Evolutionary conservation across 2,113 vertebrate genomes (phyloP).

Genomic region (Melanerpes aurifrons): DNA sequence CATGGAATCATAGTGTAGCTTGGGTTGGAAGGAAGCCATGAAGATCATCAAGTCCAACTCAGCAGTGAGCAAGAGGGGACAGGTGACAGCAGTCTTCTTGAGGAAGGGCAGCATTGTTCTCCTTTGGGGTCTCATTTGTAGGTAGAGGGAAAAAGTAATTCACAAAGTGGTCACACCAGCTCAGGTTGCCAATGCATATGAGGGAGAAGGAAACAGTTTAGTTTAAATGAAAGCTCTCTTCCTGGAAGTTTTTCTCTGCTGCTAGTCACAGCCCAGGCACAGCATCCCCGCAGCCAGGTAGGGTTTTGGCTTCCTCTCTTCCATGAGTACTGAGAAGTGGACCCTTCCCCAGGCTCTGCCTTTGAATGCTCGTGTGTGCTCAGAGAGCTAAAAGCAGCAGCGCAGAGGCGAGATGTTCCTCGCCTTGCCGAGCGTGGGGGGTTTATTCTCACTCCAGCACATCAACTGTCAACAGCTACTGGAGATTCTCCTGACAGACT

Average conservation of each 20-base stretch:
- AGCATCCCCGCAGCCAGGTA: neutral
- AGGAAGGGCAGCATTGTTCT: neutral
- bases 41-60: accelerated
- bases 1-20: neutral
- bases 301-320: neutral
- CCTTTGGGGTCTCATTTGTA: neutral
- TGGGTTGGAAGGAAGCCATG: accelerated
- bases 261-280: neutral
- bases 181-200: neutral
- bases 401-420: neutral
- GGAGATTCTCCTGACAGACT: neutral
- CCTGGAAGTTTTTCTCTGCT: neutral
- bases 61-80: accelerated
- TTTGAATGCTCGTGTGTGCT: accelerated
- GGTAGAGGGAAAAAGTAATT: neutral
- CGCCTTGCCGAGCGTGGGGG: neutral
- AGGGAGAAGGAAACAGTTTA: neutral
- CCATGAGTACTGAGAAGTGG: accelerated
- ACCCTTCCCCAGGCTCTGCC: neutral
- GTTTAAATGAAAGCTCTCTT: neutral
- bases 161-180: accelerated
- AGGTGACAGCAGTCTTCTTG: neutral
- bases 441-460: neutral
- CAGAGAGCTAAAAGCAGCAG: neutral
- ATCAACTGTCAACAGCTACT: neutral